Evolutionary conservation across 1,140 invertebrate species (phyloP).

Genomic region (Cotesia typhae): DNA sequence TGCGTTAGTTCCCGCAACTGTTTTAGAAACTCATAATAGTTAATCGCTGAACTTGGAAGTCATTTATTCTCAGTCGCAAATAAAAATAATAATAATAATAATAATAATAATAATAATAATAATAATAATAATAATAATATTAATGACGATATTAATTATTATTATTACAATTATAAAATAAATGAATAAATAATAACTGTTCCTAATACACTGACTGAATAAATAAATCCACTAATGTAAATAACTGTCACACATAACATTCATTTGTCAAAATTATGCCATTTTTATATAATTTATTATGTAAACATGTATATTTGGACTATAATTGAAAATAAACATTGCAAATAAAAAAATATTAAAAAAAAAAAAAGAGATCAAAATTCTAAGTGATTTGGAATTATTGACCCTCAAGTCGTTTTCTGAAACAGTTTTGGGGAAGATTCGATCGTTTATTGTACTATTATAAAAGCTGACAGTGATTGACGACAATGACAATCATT

Average conservation of each 20-base stretch:
- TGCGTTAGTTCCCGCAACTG: slow-evolving; percentile 61
- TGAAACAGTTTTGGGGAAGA: slow-evolving; percentile 65
- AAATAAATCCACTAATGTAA: slow-evolving; percentile 56
- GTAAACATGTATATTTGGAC: slow-evolving; percentile 65
- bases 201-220: slow-evolving; percentile 49
- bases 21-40: slow-evolving; percentile 56
- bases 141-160: slow-evolving; percentile 9
- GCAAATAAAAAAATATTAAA: slow-evolving; percentile 48
- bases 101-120: slow-evolving; percentile 29
- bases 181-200: slow-evolving; percentile 24
- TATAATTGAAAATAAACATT: slow-evolving; percentile 63
- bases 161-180: slow-evolving; percentile 19
- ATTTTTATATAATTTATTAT: slow-evolving; percentile 65
- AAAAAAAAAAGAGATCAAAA: slow-evolving; percentile 52
- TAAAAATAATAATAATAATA: slow-evolving; percentile 24
- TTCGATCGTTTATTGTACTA: slow-evolving; percentile 44
- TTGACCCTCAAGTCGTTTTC: slow-evolving; percentile 60
- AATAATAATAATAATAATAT: slow-evolving; percentile 21
- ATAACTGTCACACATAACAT: slow-evolving; percentile 57
- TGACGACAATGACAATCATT: slow-evolving; percentile 28
- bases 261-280: slow-evolving; percentile 61
- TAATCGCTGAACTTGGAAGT: slow-evolving; percentile 51
- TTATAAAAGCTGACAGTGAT: slow-evolving; percentile 24
- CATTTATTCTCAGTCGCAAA: slow-evolving; percentile 48
- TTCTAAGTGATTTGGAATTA: slow-evolving; percentile 58